Evolutionary conservation across 2,113 vertebrate genomes (phyloP).

Genomic region (Sapayoa aenigma): DNA sequence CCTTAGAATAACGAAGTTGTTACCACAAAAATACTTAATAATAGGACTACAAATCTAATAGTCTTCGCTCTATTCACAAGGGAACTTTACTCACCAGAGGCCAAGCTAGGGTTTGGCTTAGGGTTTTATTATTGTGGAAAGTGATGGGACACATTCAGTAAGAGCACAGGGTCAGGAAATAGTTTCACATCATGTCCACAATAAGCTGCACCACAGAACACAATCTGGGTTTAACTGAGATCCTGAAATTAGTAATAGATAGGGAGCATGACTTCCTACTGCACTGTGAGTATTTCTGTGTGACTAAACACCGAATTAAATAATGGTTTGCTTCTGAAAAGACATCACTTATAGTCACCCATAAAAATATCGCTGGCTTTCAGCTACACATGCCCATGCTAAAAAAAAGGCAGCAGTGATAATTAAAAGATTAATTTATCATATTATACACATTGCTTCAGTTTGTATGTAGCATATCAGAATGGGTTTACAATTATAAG

Average conservation of each 20-base stretch:
- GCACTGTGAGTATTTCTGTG: background rate
- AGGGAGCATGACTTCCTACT: background rate
- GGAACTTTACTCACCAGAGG: slow-evolving; percentile 6
- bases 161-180: background rate
- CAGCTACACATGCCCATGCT: background rate
- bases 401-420: background rate
- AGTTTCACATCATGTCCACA: background rate
- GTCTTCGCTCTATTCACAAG: background rate
- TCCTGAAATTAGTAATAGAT: background rate
- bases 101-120: background rate
- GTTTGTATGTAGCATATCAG: background rate
- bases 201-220: background rate
- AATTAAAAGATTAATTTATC: background rate
- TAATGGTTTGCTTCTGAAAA: background rate
- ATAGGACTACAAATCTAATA: background rate
- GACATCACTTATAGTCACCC: background rate
- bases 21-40: slow-evolving; percentile 30
- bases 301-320: background rate
- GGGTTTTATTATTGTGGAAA: slow-evolving; percentile 11
- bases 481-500: background rate
- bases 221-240: background rate
- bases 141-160: background rate
- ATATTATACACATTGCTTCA: background rate
- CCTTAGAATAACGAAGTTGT: slow-evolving; percentile 13
- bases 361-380: background rate